phyloP scores from a whole-genome alignment of 2,797 vertebrate species.

The Craterocephalus amniculus region DNA sequence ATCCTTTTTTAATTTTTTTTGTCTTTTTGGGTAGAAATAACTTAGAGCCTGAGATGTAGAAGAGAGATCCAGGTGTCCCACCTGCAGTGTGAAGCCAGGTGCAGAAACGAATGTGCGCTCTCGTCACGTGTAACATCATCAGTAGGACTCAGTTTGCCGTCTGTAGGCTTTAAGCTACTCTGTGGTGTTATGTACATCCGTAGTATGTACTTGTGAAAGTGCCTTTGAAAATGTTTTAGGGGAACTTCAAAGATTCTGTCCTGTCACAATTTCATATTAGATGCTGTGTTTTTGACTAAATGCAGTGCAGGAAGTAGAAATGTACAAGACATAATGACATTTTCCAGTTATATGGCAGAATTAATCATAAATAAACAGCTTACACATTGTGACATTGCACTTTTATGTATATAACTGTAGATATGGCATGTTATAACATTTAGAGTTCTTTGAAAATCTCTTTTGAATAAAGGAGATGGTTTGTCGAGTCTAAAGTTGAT shows the following conservation, averaged over 20 bases:
- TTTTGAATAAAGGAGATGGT: constrained; percentile 99
- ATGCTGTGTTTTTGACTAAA: constrained; percentile 61
- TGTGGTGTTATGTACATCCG: constrained; percentile 90
- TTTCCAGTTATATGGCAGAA: constrained; percentile 73
- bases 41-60: constrained; percentile 54
- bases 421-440: constrained; percentile 93
- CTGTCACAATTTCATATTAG: constrained; percentile 78
- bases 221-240: constrained; percentile 94
- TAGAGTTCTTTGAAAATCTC: constrained; percentile 87
- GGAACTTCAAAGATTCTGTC: constrained; percentile 88
- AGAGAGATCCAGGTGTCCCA: constrained; percentile 53
- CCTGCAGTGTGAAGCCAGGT: constrained; percentile 54
- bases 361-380: constrained; percentile 83
- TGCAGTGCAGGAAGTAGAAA: constrained; percentile 59
- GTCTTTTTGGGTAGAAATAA: constrained; percentile 59
- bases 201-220: constrained; percentile 98
- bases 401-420: constrained; percentile 98
- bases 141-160: constrained; percentile 77
- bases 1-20: constrained; percentile 49
- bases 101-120: constrained; percentile 53
- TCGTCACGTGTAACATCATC: constrained; percentile 62
- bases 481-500: constrained; percentile 76
- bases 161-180: constrained; percentile 85
- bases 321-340: constrained; percentile 77
- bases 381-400: constrained; percentile 95